A percentile compares a stretch with the other conserved stretches of the same genome.
These are phyloP conservation scores for Arctopsyche grandis DNA, from an alignment of 1,140 invertebrate species.

Conservation along the genomic window DNA sequence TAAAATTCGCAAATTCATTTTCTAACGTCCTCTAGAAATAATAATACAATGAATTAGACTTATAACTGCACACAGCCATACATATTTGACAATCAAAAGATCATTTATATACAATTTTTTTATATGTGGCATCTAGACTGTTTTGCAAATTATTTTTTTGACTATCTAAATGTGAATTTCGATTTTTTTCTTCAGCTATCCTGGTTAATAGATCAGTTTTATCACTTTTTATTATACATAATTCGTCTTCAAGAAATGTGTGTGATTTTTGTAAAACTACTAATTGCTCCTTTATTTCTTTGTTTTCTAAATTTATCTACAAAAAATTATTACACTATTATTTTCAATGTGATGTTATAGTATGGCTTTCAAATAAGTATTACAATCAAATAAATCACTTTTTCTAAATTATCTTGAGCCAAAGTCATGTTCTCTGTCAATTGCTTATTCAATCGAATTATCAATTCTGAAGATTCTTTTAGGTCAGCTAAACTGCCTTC, in stretches of 20 bases:
- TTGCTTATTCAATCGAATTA: slow-evolving; percentile 65
- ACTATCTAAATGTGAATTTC: slow-evolving; percentile 63
- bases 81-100: background rate
- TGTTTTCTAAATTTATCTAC: slow-evolving; percentile 58
- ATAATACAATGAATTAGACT: background rate
- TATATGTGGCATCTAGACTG: slow-evolving; percentile 63
- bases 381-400: slow-evolving; percentile 62
- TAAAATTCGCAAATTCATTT: slow-evolving; percentile 67
- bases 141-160: slow-evolving; percentile 65
- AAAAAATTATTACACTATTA: slow-evolving; percentile 27
- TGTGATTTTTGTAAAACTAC: slow-evolving; percentile 65
- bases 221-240: slow-evolving; percentile 66
- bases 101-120: slow-evolving; percentile 58
- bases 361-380: slow-evolving; percentile 5
- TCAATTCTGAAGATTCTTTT: slow-evolving; percentile 64
- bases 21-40: slow-evolving; percentile 65
- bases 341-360: background rate
- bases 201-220: slow-evolving; percentile 65
- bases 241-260: slow-evolving; percentile 68
- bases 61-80: too few species aligned
- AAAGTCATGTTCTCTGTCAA: slow-evolving; percentile 65
- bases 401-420: slow-evolving; percentile 66
- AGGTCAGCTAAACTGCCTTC: slow-evolving; percentile 59
- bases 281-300: slow-evolving; percentile 61
- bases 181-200: slow-evolving; percentile 66